phyloP scores from a whole-genome alignment of 2,797 vertebrate genomes.

The Pseudopleuronectes americanus region DNA sequence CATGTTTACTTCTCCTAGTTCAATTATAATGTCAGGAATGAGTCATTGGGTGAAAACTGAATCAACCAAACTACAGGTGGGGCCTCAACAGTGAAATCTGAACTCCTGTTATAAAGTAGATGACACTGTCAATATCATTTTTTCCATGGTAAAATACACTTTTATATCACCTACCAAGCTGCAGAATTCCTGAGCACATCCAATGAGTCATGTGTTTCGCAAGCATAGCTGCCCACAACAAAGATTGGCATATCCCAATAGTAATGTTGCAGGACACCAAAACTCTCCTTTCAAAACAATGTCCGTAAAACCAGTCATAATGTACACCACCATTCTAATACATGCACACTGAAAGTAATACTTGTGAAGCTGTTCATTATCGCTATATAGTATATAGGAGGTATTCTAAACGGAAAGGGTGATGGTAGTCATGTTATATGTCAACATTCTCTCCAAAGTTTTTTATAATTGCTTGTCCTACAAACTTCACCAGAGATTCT shows the following conservation, averaged over 20 bases:
- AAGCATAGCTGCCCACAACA: neutral
- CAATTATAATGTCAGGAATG: neutral
- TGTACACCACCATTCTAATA: slow-evolving; percentile 3
- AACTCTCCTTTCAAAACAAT: slow-evolving; percentile 8
- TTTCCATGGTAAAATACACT: too few relatives aligned
- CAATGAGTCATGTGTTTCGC: neutral
- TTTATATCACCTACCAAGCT: too few relatives aligned
- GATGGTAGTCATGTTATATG: slow-evolving; percentile 8
- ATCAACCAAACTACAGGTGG: neutral
- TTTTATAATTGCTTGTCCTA: slow-evolving; percentile 13
- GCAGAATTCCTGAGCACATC: neutral
- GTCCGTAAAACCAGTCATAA: neutral
- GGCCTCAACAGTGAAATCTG: neutral
- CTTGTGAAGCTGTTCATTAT: neutral
- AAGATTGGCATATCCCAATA: too few relatives aligned
- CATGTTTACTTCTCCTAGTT: neutral
- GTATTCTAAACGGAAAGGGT: neutral
- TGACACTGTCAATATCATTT: neutral
- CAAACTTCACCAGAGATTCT: slow-evolving; percentile 1
- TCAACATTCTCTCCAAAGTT: slow-evolving; percentile 2
- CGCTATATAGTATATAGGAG: neutral
- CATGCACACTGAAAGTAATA: slow-evolving; percentile 34
- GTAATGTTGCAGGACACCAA: neutral
- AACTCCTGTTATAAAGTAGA: neutral
- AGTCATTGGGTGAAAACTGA: neutral